phyloP scores from a whole-genome alignment of 2,113 vertebrate genomes.

The Cyprinodon tularosa region DNA sequence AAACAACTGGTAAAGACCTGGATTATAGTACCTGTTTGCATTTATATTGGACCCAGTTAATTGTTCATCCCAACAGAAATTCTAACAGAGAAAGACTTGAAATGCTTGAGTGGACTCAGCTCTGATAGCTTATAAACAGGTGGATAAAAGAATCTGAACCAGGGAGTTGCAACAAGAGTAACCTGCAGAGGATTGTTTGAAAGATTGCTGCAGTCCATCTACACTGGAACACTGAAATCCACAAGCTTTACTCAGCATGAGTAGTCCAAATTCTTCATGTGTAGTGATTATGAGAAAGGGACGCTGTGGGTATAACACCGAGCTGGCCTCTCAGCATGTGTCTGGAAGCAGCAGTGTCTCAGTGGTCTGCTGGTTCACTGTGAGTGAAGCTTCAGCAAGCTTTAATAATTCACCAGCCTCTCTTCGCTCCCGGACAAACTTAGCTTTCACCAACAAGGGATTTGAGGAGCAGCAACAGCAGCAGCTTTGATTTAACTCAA shows the following conservation, averaged over 20 bases:
- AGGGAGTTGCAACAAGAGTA: constrained; percentile 29
- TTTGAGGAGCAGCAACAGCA: constrained; percentile 47
- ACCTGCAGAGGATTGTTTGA: constrained; percentile 42
- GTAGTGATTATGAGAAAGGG: constrained; percentile 45
- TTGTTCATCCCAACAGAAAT: constrained; percentile 5
- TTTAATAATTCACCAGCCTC: constrained; percentile 74
- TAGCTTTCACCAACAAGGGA: constrained; percentile 65
- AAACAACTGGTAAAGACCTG: too few relatives aligned
- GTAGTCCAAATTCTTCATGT: constrained; percentile 59
- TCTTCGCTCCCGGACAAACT: constrained; percentile 74
- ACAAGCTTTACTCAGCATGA: constrained; percentile 62
- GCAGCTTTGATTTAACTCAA: constrained; percentile 70
- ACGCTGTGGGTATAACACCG: constrained; percentile 51
- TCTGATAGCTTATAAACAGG: constrained; percentile 18
- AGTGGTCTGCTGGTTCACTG: constrained; percentile 58
- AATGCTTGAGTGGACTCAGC: constrained; percentile 20
- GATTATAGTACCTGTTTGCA: too few relatives aligned
- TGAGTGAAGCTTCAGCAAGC: constrained; percentile 65
- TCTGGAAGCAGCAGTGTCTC: constrained; percentile 42
- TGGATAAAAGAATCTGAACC: constrained; percentile 12
- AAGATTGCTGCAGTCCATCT: constrained; percentile 39
- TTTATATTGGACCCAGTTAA: too few relatives aligned
- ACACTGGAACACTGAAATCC: constrained; percentile 56
- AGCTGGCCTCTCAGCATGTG: constrained; percentile 40
- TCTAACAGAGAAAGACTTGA: constrained; percentile 33